Conservation (phyloP, 2,113 vertebrate genomes). For the Eurypyga helias region DNA sequence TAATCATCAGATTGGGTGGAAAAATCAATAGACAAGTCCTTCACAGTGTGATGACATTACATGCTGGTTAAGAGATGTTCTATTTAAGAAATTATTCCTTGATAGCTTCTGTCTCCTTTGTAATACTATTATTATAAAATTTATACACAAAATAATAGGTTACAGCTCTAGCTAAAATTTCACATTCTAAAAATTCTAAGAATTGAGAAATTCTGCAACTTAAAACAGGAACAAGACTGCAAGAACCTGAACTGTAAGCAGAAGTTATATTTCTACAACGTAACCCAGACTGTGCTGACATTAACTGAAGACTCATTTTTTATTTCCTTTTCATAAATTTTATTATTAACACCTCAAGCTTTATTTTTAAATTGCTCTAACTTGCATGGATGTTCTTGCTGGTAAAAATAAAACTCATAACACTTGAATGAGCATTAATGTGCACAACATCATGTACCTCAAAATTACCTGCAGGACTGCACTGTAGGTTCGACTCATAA, state of each 20-base stretch:
- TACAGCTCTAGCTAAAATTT: background rate
- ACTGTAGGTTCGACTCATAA: constrained; percentile 89
- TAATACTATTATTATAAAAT: background rate
- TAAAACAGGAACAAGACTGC: background rate
- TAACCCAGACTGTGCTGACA: background rate
- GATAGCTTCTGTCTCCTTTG: background rate
- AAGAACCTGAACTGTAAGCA: background rate
- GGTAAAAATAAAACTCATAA: background rate
- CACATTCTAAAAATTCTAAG: background rate
- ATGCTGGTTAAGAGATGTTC: background rate
- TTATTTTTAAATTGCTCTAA: background rate
- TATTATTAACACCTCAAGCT: background rate
- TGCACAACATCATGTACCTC: background rate
- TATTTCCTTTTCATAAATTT: background rate
- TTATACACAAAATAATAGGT: background rate
- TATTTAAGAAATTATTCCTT: background rate
- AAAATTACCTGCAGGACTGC: constrained; percentile 88
- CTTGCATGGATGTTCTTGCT: background rate
- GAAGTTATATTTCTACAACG: background rate
- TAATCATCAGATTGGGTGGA: background rate
- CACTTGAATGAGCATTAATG: background rate
- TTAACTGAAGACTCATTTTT: background rate
- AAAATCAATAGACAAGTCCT: background rate
- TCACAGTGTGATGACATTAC: background rate
- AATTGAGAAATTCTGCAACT: background rate